Evolutionary conservation across 2,888 invertebrate genomes (phyloP).

Genomic region (Lasioglossum marginatum): DNA sequence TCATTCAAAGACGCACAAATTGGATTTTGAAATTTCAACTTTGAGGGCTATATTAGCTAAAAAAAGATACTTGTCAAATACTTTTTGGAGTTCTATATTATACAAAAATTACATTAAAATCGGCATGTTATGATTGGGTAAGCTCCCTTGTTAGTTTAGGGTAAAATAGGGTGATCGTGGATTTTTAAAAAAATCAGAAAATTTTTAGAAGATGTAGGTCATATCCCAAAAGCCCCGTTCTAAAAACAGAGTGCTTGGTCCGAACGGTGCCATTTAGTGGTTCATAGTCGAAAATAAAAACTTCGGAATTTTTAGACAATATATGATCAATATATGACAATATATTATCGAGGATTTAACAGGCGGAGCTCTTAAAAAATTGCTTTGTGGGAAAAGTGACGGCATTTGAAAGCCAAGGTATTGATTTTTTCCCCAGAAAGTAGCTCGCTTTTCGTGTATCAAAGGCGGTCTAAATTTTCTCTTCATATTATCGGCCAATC

Average conservation of each 20-base stretch:
- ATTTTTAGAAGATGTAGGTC: neutral
- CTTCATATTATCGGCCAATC: neutral
- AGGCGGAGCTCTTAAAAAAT: neutral
- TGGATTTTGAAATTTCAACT: no score
- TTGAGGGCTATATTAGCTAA: no score
- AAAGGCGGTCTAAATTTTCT: neutral
- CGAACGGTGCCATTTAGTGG: neutral
- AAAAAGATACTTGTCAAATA: no score
- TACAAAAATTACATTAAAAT: no score
- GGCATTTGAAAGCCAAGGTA: neutral
- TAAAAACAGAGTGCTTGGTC: neutral
- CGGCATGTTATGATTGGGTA: no score
- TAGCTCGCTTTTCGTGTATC: neutral
- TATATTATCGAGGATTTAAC: neutral
- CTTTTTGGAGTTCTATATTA: no score
- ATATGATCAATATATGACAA: no score
- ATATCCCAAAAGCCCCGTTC: neutral
- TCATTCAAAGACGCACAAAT: no score
- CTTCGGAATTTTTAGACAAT: neutral
- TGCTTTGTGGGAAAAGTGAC: neutral
- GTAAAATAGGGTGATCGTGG: no score
- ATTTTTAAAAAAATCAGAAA: neutral
- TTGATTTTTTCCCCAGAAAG: neutral
- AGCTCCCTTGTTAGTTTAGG: no score
- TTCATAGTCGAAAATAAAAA: neutral